phyloP scores from a whole-genome alignment of 2,888 invertebrate genomes.

The Thalpophila matura region DNA sequence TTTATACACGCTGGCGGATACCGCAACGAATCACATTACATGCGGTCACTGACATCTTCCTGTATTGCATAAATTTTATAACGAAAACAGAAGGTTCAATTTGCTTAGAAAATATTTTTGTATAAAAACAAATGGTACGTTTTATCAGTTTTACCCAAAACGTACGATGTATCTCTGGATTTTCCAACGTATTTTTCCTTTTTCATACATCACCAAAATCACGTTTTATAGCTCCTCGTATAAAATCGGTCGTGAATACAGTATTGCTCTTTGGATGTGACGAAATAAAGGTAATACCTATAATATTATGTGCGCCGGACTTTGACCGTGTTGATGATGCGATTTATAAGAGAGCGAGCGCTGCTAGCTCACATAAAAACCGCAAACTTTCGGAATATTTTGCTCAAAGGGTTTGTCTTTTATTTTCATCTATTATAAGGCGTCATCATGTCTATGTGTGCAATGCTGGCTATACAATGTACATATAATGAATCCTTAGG shows the following conservation, averaged over 20 bases:
- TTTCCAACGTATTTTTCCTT: constrained; percentile 31
- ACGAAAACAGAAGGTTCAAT: constrained; percentile 55
- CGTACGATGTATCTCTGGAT: constrained; percentile 30
- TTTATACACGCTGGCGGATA: constrained; percentile 82
- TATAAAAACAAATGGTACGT: constrained; percentile 47
- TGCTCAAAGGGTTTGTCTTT: constrained; percentile 70
- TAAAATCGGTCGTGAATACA: constrained; percentile 44
- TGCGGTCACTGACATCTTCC: constrained; percentile 86
- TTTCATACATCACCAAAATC: constrained; percentile 36
- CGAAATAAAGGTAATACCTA: constrained; percentile 62
- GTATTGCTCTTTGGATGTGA: constrained; percentile 36
- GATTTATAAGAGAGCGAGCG: constrained; percentile 74
- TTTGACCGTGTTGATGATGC: constrained; percentile 69
- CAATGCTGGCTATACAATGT: constrained; percentile 76
- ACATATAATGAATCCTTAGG: constrained; percentile 60
- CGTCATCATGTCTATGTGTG: constrained; percentile 63
- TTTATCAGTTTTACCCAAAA: constrained; percentile 42
- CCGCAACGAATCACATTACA: constrained; percentile 84
- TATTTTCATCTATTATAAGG: constrained; percentile 77
- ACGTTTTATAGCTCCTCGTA: constrained; percentile 40
- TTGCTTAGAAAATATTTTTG: constrained; percentile 36
- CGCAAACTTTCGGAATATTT: constrained; percentile 79
- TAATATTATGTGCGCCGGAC: constrained; percentile 55
- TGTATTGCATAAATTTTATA: constrained; percentile 80
- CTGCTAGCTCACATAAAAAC: constrained; percentile 75